Evolutionary conservation across 2,797 vertebrate species (phyloP), one percentile per base, ranked within the genome.

Genomic region (Myotis planiceps): DNA sequence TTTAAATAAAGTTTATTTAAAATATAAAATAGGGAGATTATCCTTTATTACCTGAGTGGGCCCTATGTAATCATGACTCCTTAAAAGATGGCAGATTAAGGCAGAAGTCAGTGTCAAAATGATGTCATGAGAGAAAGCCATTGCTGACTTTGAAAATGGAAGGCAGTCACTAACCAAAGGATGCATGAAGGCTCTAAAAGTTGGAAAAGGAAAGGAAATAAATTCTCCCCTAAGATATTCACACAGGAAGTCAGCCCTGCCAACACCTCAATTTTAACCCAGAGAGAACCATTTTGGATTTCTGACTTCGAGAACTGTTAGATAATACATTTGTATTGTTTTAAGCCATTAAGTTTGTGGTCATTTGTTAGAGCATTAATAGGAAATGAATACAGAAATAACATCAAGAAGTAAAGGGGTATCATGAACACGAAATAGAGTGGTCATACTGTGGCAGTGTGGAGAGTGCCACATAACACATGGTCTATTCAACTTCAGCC

Each of bases 21-120:
- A 60, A 25, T 60, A 60, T 58, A 76, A 83, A 82, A 88, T 83
- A 63, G 42, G 19, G 19, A 92, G 32, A 37, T 49, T 71, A 65
- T 60, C 23, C 12, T 66, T 15, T 25, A 32, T 80, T 66, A 60
- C 29, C 6, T 66, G 32, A 2, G 4, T 69, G n/a, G 8, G 32
- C 4, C 3, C 12, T 34, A 10, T 74, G 4, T 86, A 55, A 69
- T 37, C 14, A 74, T 7, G 16, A 23, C 5, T 55, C 15, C 66
- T 83, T 89, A 71, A 92, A 69, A 79, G 53, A 66, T 65, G 65
- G n/a, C 45, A 23, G 27, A 55, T 3, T 1, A 19, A 90, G 12
- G 21, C 25, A 39, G 53, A 88, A 72, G 13, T 79, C 51, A 49
- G 9, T 37, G 29, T 34, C 47, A 63, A 42, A 60, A 29, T 42